Base-by-base conservation (phyloP, 2,888 invertebrate species). In the Junonia oenone region DNA sequence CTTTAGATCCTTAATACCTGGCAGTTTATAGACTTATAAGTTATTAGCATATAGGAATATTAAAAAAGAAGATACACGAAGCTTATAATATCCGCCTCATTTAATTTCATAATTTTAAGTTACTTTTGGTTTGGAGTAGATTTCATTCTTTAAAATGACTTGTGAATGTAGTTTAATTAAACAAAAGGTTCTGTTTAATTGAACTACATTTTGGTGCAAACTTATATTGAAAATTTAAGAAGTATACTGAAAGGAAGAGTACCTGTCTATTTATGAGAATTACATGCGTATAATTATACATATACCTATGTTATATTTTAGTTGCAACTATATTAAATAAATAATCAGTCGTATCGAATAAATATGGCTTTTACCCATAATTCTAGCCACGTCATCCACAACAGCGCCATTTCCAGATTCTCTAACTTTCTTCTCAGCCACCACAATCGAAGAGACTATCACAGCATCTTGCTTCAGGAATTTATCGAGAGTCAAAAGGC, bases 371-470 rank as follows among this genome's bases (percentile, higher is more conserved):
- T 75, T 66, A 91, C 93, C 92, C 91, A 93, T 91, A 45, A 94
- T 93, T 68, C 93, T 92, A 55, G 94, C 91, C 0, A 96, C 94
- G 19, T 95, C 92, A 63, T 95, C 95, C 0, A 97, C 93, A 50
- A 95, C 91, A 67, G 92, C 93, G 33, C 92, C 92, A 50, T 93
- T 91, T 0, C 92, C 92, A 3, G 91, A 90, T 0, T n/a, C n/a
- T n/a, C 92, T 92, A 0, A 91, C 86, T 63, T 92, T 91, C 83
- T 96, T 97, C 75, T 97, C 96, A 0, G 98, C 98, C 0, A 97
- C 95, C 0, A 98, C 96, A 87, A 97, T 96, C 63, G 96, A 96
- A 0, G 94, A 91, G 0, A 97, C 95, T 14, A 97, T 90, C 0
- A 95, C 83, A 0, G 90, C 79, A 2, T 94, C 93, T 59, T 94